Evolutionary conservation across 2,113 vertebrate genomes (phyloP), one percentile per base, ranked within the genome.

Genomic region (Phalacrocorax carbo): DNA sequence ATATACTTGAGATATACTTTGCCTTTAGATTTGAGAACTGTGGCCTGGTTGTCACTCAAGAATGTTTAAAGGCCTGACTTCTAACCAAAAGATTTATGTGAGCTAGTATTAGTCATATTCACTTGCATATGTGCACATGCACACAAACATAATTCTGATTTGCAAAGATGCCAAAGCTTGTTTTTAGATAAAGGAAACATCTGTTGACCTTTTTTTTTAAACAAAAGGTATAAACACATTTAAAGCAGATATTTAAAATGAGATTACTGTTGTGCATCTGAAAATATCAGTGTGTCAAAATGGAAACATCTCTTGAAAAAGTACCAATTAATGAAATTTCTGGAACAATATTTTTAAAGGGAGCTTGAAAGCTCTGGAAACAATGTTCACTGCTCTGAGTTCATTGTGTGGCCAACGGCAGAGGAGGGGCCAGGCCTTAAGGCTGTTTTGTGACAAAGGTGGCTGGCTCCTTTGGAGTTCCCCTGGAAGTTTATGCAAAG

Each of bases 61-160:
- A 68, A 54, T 73, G 55, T 94, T 92, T 57, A n/a, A 58, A 82
- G 34, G 61, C 18, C 42, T 83, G 68, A 57, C 18, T 71, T 88
- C 30, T 86, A 42, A 57, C 51, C 55, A 25, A 44, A 77, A 92
- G 60, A 30, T 83, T 92, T 66, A 55, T 72, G 29, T 83, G 86
- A 36, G 30, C 19, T 65, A 69, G 71, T 85, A 58, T 77, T 92
- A 64, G 11, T 54, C 15, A 52, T 57, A 82, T 46, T 86, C 11
- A 30, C 12, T 11, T 34, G 19, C 19, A 5, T 34, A 23, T 16
- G 12, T 80, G 15, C 15, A 13, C 38, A 23, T 0, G 0, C 51
- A 71, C 14, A 64, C 12, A 80, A 65, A 34, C 4, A 7, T 40
- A 13, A 17, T 57, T 93, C n/a, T 73, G 34, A 72, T 71, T 79